Evolutionary conservation across 2,797 vertebrate genomes (phyloP).

Genomic region (Notoglanidium macrostoma): DNA sequence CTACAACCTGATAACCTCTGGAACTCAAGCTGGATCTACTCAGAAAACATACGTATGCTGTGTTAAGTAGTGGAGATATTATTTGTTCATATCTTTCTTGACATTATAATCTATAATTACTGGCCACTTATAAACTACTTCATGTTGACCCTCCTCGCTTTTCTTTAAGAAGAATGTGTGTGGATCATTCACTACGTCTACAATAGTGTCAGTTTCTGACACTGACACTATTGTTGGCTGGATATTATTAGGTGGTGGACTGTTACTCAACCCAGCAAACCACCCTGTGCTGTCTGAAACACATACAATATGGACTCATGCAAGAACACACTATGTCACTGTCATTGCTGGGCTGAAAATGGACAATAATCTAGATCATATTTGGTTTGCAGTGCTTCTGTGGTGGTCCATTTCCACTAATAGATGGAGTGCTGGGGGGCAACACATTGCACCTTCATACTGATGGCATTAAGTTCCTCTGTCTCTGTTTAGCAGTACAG

Average conservation of each 20-base stretch:
- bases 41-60: neutral
- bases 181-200: neutral
- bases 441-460: neutral
- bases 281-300: neutral
- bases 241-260: neutral
- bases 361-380: neutral
- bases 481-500: neutral
- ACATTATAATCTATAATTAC: neutral
- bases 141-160: neutral
- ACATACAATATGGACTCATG: neutral
- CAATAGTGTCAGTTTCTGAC: neutral
- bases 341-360: neutral
- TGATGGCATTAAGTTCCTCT: neutral
- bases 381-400: neutral
- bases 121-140: neutral
- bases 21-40: neutral
- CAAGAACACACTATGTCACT: neutral
- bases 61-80: neutral
- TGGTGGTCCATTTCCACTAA: neutral
- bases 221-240: neutral
- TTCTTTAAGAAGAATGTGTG: neutral
- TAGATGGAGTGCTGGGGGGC: neutral
- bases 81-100: neutral
- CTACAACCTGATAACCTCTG: conserved; percentile 6
- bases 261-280: neutral